Evolutionary conservation across 2,797 vertebrate genomes (phyloP).

Genomic region (Platalea minor): DNA sequence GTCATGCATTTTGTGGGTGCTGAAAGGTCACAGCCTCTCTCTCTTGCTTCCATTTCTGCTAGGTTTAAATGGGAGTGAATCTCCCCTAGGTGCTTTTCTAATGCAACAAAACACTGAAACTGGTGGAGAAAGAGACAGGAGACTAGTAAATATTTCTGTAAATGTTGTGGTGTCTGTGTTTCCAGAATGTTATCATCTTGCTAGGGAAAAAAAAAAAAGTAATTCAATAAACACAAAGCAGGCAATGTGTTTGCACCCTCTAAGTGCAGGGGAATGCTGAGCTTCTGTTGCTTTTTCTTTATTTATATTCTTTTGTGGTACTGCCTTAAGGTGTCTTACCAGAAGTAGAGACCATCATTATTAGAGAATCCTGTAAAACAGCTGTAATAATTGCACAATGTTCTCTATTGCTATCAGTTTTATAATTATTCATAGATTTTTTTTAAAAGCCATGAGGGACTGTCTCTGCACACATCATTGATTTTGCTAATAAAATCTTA

Average conservation of each 20-base stretch:
- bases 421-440: constrained; percentile 25
- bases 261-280: background rate
- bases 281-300: background rate
- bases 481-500: constrained; percentile 57
- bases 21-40: background rate
- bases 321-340: background rate
- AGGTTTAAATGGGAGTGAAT: background rate
- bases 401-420: constrained; percentile 22
- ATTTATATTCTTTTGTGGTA: background rate
- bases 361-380: constrained; percentile 32
- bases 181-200: background rate
- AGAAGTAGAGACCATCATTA: background rate
- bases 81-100: background rate
- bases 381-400: constrained; percentile 4
- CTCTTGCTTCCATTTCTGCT: background rate
- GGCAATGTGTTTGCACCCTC: background rate
- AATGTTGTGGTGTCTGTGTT: background rate
- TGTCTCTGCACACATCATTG: constrained; percentile 20
- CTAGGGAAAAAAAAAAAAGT: background rate
- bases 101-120: background rate
- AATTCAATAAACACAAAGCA: background rate
- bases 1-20: background rate
- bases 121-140: background rate
- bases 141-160: background rate
- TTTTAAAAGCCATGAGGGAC: background rate